Base-by-base conservation (phyloP, 1,140 invertebrate genomes). In the Lepidurus arcticus region DNA sequence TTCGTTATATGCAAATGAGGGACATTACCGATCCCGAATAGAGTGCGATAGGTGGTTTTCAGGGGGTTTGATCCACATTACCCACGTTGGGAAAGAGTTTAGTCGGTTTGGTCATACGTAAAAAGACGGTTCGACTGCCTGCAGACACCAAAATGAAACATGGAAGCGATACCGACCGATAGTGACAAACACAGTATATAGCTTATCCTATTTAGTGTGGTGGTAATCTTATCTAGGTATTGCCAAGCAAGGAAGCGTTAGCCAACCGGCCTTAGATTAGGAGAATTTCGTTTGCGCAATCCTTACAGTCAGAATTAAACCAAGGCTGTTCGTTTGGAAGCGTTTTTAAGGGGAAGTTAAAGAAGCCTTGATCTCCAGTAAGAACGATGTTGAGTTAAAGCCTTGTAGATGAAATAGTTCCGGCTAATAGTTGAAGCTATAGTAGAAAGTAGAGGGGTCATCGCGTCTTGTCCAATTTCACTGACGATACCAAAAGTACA, bases 1-100 rank as follows among this genome's bases (percentile, higher is more conserved):
- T 34, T 65, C 53, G 53, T n/a, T 7, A n/a, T 65, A 65, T 65
- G 53, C 53, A 65, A 65, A 65, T 65, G 53, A 65, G 53, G 21
- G n/a, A 13, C 53, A 7, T 65, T 65, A 21, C 16, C 16, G 53
- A 65, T 13, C 53, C 21, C 21, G 5, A 13, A 65, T 16, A 21
- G 6, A 9, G 53, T n/a, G 21, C 21, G 53, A 21, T 65, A 65
- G 53, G 53, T 65, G 53, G 53, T 65, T 65, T 65, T 21, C 21
- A 21, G 53, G 53, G 53, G 13, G 8, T 65, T 65, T 4, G 53
- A 10, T 65, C 53, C 21, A n/a, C 21, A 7, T 13, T 16, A 65
- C 53, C 6, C 16, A 7, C 53, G 53, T 65, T 65, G 53, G 7
- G 53, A 21, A 34, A 34, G 34, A 34, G 34, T 34, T 34, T 4